Percentiles rank a stretch among this genome's conserved stretches.
Conservation (phyloP, 2,797 vertebrate species). For the Atherinosoma microstoma region DNA sequence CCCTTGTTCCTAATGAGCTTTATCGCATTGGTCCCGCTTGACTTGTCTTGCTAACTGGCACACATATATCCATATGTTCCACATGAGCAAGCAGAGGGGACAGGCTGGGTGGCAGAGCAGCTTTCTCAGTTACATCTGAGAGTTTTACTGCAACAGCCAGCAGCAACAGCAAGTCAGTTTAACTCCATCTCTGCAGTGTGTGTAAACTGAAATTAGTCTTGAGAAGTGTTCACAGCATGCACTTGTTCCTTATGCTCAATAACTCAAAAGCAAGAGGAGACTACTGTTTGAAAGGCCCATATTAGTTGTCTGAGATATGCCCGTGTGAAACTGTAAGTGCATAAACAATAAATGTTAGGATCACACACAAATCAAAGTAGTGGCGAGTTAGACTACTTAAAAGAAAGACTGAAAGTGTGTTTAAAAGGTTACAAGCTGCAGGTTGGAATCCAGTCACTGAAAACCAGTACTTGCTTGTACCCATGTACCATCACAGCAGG, state of each 20-base stretch:
- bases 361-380: not conserved
- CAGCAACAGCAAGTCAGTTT: conserved; percentile 74
- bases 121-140: conserved; percentile 82
- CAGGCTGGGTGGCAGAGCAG: conserved; percentile 73
- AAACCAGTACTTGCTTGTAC: not conserved
- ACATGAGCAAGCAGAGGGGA: conserved; percentile 79
- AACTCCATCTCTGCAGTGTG: conserved; percentile 57
- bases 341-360: not conserved
- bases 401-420: not conserved
- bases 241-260: conserved; percentile 41
- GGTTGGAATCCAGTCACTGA: not conserved
- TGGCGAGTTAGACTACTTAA: not conserved
- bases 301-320: conserved; percentile 4
- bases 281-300: conserved; percentile 21
- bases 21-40: conserved; percentile 82
- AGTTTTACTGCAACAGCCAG: conserved; percentile 78
- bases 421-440: not conserved
- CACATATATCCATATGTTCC: conserved; percentile 82
- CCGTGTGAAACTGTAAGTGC: conserved; percentile 9
- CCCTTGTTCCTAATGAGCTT: conserved; percentile 80
- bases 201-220: conserved; percentile 59
- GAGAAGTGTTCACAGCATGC: conserved; percentile 56
- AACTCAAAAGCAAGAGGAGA: conserved; percentile 35
- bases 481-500: not conserved
- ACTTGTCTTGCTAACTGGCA: conserved; percentile 83